Conservation (phyloP, 2,888 invertebrate species). For the Hermodice carunculata region DNA sequence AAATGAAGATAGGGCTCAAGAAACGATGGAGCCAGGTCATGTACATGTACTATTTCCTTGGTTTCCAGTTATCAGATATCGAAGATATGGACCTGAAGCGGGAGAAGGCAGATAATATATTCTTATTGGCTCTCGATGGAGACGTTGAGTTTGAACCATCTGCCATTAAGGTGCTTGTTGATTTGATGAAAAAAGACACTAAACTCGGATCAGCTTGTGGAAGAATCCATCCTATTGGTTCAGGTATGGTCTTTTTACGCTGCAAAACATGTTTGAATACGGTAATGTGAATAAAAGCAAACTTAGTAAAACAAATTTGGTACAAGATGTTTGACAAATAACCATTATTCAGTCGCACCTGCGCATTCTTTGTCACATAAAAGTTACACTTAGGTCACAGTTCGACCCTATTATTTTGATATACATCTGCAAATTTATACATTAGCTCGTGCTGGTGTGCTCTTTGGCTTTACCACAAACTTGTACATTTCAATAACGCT, state of each 20-base stretch:
- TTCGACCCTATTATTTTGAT: too few relatives aligned
- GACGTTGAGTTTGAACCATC: slow-evolving; percentile 98
- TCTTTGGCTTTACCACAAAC: too few relatives aligned
- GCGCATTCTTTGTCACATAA: too few relatives aligned
- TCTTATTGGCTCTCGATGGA: slow-evolving; percentile 93
- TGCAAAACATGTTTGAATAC: too few relatives aligned
- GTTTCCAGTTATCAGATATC: slow-evolving; percentile 84
- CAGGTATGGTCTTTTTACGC: slow-evolving; percentile 76
- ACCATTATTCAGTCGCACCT: too few relatives aligned
- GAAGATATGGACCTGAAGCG: slow-evolving; percentile 31
- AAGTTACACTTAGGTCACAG: too few relatives aligned
- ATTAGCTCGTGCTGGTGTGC: too few relatives aligned
- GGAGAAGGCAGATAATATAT: slow-evolving; percentile 89
- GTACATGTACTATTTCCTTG: slow-evolving; percentile 99
- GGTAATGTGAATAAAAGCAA: too few relatives aligned
- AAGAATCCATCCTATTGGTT: slow-evolving; percentile 97
- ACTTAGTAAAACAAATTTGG: too few relatives aligned
- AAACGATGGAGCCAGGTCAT: slow-evolving; percentile 92
- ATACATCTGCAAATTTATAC: too few relatives aligned
- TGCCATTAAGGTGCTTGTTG: slow-evolving; percentile 92
- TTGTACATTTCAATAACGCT: too few relatives aligned
- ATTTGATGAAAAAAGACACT: slow-evolving; percentile 98
- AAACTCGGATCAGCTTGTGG: slow-evolving; percentile 98
- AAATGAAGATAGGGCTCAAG: slow-evolving; percentile 86
- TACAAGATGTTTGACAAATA: too few relatives aligned